These are phyloP conservation scores for Rousettus leschenaultii DNA, from an alignment of 2,113 vertebrate species.

Conservation along the genomic window DNA sequence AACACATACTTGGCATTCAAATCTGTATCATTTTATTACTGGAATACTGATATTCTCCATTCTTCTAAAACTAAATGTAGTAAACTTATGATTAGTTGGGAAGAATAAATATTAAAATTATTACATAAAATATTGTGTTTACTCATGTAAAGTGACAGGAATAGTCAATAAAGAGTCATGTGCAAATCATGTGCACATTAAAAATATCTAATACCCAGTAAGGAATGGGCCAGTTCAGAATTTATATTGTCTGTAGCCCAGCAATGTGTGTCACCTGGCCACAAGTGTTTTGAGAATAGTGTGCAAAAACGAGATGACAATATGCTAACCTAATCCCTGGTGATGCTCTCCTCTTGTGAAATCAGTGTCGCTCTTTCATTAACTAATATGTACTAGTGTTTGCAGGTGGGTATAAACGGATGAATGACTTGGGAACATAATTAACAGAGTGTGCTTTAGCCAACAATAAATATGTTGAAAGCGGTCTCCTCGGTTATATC, in stretches of 20 bases:
- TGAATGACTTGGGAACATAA: neutral
- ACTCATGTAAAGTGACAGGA: neutral
- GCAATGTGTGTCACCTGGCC: neutral
- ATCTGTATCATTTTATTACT: neutral
- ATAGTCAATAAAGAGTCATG: neutral
- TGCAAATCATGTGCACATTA: neutral
- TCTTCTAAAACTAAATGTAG: neutral
- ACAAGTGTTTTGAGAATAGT: neutral
- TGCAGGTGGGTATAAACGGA: slow-evolving; percentile 1
- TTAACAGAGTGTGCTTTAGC: neutral
- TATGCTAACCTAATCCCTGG: neutral
- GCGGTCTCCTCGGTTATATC: neutral
- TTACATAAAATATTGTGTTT: neutral
- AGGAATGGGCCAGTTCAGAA: neutral
- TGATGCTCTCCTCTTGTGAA: neutral
- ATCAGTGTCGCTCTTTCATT: neutral
- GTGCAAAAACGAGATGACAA: neutral
- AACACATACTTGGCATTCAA: neutral
- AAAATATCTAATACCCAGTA: neutral
- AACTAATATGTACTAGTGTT: neutral
- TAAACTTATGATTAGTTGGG: neutral
- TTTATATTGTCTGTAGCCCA: no score
- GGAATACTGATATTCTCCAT: neutral
- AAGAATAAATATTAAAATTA: neutral
- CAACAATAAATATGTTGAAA: neutral